Base-by-base conservation (phyloP, 2,113 vertebrate genomes). In the Clinocottus analis region DNA sequence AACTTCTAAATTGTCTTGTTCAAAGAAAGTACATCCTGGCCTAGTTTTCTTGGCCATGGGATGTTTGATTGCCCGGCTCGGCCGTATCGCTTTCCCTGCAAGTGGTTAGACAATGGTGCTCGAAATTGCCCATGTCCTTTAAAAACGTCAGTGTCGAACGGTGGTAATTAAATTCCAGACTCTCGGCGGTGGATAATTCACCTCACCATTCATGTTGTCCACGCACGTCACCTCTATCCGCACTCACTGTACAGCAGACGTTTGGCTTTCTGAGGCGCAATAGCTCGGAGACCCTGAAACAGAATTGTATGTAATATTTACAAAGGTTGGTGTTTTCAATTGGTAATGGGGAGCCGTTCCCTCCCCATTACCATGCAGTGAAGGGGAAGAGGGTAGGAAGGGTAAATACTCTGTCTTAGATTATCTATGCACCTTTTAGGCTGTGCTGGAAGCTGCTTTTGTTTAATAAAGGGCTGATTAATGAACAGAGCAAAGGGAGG, bases 391-490 rank as follows among this genome's bases (percentile, higher is more conserved):
- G 83, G 84, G 73, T 80, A 79, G 67, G 80, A 74, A 86, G 83
- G 85, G 81, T 89, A 91, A 90, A 90, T 87, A 85, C 86, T 91
- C 79, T 83, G 82, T 90, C 91, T 92, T 89, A 77, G 87, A 89
- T 91, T 92, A 90, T 92, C 88, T 85, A 77, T 87, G 87, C 78
- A 77, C 86, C 86, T 92, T 86, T 90, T 81, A 83, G 87, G 90
- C 86, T 73, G 82, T 1, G 83, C 91, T 87, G 77, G 79, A 80
- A 85, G 90, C 88, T 83, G 63, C 79, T 89, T 91, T 85, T 86
- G 90, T 90, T 92, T 91, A 93, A 91, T 92, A 91, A 91, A 93
- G 58, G 72, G 51, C 73, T 91, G 91, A 93, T 91, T 91, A 93
- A 94, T 91, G 90, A 93, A 89, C 7, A 51, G 65, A 83, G 83